These are phyloP conservation scores for Drosophila prosaltans DNA, from an alignment of 1,140 invertebrate genomes.

Conservation along the genomic window DNA sequence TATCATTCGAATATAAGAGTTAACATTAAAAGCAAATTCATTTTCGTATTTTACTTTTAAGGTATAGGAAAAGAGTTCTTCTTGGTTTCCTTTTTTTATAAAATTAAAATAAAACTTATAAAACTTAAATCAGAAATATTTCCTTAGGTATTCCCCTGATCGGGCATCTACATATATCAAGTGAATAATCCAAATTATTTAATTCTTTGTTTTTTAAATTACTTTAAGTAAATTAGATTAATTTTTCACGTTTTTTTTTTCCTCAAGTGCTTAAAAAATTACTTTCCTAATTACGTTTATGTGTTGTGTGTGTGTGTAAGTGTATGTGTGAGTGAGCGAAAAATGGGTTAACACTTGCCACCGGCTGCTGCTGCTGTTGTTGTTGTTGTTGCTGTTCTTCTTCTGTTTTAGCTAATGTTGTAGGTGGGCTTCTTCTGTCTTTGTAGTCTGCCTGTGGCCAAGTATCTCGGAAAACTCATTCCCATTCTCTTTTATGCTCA, in stretches of 20 bases:
- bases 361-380: conserved; percentile 36
- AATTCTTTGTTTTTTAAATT: neutral
- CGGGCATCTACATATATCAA: too few relatives aligned
- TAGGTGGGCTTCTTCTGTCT: conserved; percentile 20
- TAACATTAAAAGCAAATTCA: too few relatives aligned
- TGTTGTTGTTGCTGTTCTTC: conserved; percentile 25
- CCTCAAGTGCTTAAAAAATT: conserved; percentile 55
- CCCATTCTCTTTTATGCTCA: conserved; percentile 3
- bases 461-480: conserved; percentile 33
- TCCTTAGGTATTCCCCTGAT: too few relatives aligned
- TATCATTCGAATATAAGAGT: too few relatives aligned
- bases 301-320: too few relatives aligned
- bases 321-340: conserved; percentile 19
- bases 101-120: too few relatives aligned
- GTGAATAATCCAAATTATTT: too few relatives aligned
- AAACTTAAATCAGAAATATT: too few relatives aligned
- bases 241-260: neutral
- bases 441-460: conserved; percentile 45
- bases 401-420: conserved; percentile 36
- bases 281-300: conserved; percentile 69
- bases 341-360: conserved; percentile 75
- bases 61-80: too few relatives aligned
- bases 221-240: neutral
- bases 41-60: too few relatives aligned
- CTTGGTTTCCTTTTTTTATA: too few relatives aligned